These are phyloP conservation scores for Caerostris darwini DNA, from an alignment of 1,140 invertebrate genomes.

Conservation along the genomic window DNA sequence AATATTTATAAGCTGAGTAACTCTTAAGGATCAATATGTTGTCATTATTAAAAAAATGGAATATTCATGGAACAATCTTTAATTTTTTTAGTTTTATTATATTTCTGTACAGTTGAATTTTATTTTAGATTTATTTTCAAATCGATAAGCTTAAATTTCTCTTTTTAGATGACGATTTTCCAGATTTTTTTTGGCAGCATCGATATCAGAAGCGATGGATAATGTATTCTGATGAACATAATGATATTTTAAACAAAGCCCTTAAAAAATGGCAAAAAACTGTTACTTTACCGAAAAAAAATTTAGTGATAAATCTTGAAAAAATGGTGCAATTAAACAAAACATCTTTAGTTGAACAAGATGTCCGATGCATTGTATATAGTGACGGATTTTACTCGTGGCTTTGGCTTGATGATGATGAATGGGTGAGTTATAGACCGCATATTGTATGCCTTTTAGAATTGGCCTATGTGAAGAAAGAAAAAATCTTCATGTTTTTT, in stretches of 20 bases:
- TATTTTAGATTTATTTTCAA: no score
- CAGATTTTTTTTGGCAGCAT: conserved; percentile 16
- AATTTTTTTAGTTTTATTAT: no score
- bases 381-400: conserved; percentile 35
- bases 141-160: neutral
- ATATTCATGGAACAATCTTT: no score
- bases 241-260: conserved; percentile 10
- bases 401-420: conserved; percentile 45
- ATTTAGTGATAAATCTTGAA: conserved; percentile 3
- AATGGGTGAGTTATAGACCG: conserved; percentile 29
- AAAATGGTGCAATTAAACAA: conserved; percentile 25
- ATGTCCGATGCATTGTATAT: conserved; percentile 32
- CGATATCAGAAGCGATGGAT: conserved; percentile 25
- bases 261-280: conserved; percentile 41
- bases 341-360: neutral
- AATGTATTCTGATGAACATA: neutral
- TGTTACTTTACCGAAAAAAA: conserved; percentile 44
- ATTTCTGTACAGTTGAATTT: no score
- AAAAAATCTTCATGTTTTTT: neutral
- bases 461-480: neutral
- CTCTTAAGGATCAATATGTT: no score
- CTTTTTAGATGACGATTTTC: conserved; percentile 2
- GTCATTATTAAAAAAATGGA: no score
- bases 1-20: no score
- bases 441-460: conserved; percentile 20